These are phyloP conservation scores for Rhamnusium bicolor DNA, from an alignment of 2,888 invertebrate species.

Conservation along the genomic window DNA sequence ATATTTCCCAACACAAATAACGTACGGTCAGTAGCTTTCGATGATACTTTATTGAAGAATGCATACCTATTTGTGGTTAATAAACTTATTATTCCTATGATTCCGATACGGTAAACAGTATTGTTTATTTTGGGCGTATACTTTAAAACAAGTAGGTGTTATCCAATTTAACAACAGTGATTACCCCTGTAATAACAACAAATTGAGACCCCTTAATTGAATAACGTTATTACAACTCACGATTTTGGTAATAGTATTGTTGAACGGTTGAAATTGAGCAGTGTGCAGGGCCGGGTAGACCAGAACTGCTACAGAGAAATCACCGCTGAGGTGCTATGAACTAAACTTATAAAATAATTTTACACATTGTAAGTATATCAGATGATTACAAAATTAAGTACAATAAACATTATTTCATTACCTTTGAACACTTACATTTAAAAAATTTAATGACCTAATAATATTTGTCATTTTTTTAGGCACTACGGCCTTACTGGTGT, in stretches of 20 bases:
- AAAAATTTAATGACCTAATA: no score
- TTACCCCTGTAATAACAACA: slow-evolving; percentile 34
- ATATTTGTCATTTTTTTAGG: no score
- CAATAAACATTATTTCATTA: no score
- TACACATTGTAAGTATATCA: no score
- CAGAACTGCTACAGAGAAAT: not conserved
- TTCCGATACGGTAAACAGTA: slow-evolving; percentile 10
- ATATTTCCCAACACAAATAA: not conserved
- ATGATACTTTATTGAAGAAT: not conserved
- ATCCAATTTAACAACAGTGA: slow-evolving; percentile 37
- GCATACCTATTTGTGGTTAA: slow-evolving; percentile 1
- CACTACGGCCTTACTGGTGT: no score
- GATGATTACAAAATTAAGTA: no score
- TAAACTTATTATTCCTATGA: slow-evolving; percentile 20
- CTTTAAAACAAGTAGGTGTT: slow-evolving; percentile 45
- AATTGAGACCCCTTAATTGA: slow-evolving; percentile 46
- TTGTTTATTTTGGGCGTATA: slow-evolving; percentile 36
- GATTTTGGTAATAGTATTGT: slow-evolving; percentile 50
- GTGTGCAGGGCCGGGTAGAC: slow-evolving; percentile 5
- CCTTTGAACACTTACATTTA: no score
- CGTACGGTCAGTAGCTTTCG: not conserved
- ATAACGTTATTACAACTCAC: slow-evolving; percentile 47
- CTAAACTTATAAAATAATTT: no score
- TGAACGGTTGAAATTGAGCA: slow-evolving; percentile 52
- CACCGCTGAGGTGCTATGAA: no score